Evolutionary conservation across 2,113 vertebrate genomes (phyloP), one percentile per base, ranked within the genome.

Genomic region (Halcyon senegalensis): DNA sequence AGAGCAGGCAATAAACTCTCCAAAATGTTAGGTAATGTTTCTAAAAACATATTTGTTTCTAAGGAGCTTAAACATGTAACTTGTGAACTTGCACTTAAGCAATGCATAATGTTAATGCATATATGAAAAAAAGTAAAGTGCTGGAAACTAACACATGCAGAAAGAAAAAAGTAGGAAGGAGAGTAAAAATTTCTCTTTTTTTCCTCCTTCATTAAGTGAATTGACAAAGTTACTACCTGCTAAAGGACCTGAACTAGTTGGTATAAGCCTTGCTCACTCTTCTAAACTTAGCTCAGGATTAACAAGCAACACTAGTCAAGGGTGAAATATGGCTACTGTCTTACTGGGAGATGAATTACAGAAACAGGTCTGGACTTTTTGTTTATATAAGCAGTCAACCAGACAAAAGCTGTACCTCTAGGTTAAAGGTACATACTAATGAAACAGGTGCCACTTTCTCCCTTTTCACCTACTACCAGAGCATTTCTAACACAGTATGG

Each of bases 321-420:
- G 39, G 35, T 72, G 58, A 95, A 89, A 94, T 64, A 84, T 55
- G 60, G 58, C 89, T 43, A 67, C 56, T 75, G 73, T 86, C 80
- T 75, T 68, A 37, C 4, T 59, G 68, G 50, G 51, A 94, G 89
- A 94, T 68, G 39, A 81, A 91, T 92, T 92, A 75, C 35, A 92
- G 93, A 84, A 96, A 95, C 3, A 5, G 60, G 35, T 87, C 94
- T 92, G 94, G 56, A 64, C 20, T 75, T 91, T 91, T 67, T 92
- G 77, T 33, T 95, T 94, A 44, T 33, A 27, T 68, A 84, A 84
- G 14, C 10, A 51, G 11, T 75, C 84, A 91, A 63, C 37, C 43
- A 82, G 66, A 58, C 28, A 87, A 92, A 96, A 96, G 64, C 77
- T 95, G 69, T 72, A 79, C 18, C 51, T 91, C 51, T 46, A 67